These are phyloP conservation scores for Synchiropus splendidus DNA, from an alignment of 2,113 vertebrate genomes.

Conservation along the genomic window DNA sequence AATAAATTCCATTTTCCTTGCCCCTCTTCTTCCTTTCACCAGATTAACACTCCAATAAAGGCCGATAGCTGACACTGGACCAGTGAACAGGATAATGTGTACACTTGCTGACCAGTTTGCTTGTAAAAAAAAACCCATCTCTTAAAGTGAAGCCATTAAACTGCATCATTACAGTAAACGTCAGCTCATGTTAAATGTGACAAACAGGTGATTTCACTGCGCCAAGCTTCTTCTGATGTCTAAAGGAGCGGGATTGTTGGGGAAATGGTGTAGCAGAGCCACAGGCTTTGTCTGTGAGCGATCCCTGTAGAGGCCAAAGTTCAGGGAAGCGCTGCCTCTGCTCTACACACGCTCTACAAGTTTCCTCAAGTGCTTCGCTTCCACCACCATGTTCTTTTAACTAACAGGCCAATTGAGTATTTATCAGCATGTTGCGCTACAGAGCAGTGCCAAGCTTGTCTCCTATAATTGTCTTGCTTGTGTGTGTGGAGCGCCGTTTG, in stretches of 20 bases:
- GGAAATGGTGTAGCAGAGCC: background rate
- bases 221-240: background rate
- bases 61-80: conserved; percentile 56
- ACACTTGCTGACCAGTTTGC: conserved; percentile 54
- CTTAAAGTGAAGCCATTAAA: conserved; percentile 16
- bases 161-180: conserved; percentile 21
- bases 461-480: conserved; percentile 40
- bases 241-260: background rate
- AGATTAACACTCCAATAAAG: conserved; percentile 51
- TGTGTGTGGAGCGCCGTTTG: conserved; percentile 29
- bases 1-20: conserved; percentile 34
- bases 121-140: conserved; percentile 45
- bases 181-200: conserved; percentile 21
- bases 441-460: conserved; percentile 29
- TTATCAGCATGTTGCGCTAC: conserved; percentile 42
- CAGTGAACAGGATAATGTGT: conserved; percentile 65
- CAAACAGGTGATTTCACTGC: background rate
- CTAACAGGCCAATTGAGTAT: conserved; percentile 53
- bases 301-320: conserved; percentile 46
- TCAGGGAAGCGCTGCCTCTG: conserved; percentile 26
- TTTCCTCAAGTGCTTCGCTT: conserved; percentile 29
- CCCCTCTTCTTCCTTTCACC: conserved; percentile 26
- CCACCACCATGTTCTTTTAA: conserved; percentile 31
- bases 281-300: conserved; percentile 22
- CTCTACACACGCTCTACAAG: conserved; percentile 24